A percentile compares a stretch with the other conserved stretches of the same genome.
These are phyloP conservation scores for Cephus pulcher DNA, from an alignment of 2,888 invertebrate genomes.

Conservation along the genomic window DNA sequence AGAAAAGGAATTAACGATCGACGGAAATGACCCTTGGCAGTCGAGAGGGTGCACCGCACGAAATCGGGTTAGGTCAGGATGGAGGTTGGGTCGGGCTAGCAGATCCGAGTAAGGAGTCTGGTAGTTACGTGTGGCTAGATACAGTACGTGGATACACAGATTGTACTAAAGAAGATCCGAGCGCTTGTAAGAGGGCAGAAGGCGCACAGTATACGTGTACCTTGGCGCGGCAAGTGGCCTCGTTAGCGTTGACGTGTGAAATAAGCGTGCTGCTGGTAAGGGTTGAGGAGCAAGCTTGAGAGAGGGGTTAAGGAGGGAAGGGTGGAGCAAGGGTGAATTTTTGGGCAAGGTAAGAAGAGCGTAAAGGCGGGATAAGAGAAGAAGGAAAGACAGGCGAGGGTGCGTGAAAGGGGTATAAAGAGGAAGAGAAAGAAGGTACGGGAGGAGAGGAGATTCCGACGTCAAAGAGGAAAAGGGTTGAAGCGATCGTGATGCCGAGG, in stretches of 20 bases:
- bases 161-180: not conserved
- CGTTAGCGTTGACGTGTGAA: not conserved
- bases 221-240: not conserved
- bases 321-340: constrained; percentile 22
- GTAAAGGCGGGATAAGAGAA: constrained; percentile 6
- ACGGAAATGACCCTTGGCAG: not conserved
- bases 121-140: not conserved
- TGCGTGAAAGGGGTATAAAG: not conserved
- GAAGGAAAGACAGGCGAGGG: not conserved
- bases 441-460: constrained; percentile 17
- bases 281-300: not conserved
- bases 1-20: not conserved
- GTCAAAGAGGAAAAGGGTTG: constrained; percentile 11
- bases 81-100: not conserved
- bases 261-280: not conserved
- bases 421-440: constrained; percentile 8
- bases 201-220: not conserved
- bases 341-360: constrained; percentile 12
- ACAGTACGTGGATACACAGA: not conserved
- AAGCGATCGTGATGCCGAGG: not conserved
- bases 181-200: not conserved
- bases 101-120: not conserved
- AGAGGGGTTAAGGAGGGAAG: constrained; percentile 30
- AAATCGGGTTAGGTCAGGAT: not conserved
- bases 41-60: not conserved